Percentiles rank a stretch among this genome's conserved stretches.
phyloP scores from a whole-genome alignment of 2,888 invertebrate species.

The Tinea trinotella region DNA sequence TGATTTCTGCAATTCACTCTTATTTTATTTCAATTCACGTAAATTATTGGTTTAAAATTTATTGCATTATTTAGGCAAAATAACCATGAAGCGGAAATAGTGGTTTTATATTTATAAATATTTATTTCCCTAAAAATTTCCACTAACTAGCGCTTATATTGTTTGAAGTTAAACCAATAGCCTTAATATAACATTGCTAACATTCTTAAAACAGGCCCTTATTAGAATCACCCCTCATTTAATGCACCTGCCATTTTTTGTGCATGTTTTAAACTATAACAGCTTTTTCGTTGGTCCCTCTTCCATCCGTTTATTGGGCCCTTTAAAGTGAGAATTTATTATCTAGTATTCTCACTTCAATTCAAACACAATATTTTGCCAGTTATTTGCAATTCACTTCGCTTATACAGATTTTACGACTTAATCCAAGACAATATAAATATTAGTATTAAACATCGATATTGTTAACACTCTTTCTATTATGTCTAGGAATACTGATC shows the following conservation, averaged over 20 bases:
- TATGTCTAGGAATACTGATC: no score
- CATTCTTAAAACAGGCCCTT: neutral
- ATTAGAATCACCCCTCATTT: neutral
- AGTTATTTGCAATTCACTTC: neutral
- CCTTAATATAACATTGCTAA: no score
- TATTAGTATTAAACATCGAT: no score
- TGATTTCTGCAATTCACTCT: neutral
- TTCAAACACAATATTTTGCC: no score
- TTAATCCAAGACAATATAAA: neutral
- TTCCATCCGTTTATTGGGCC: no score
- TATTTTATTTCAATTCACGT: constrained; percentile 16
- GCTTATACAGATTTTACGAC: neutral
- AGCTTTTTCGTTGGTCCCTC: neutral
- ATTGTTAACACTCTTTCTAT: no score
- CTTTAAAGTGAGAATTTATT: no score
- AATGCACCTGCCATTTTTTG: neutral
- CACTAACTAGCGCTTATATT: no score
- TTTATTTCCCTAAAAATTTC: no score
- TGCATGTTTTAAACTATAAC: constrained; percentile 18
- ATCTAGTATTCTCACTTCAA: no score
- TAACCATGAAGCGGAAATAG: neutral
- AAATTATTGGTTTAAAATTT: constrained; percentile 6
- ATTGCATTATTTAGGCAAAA: neutral
- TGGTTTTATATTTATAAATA: no score
- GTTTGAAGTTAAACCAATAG: no score